These are phyloP conservation scores for Eucera pruinosa DNA, from an alignment of 2,888 invertebrate genomes.

Conservation along the genomic window DNA sequence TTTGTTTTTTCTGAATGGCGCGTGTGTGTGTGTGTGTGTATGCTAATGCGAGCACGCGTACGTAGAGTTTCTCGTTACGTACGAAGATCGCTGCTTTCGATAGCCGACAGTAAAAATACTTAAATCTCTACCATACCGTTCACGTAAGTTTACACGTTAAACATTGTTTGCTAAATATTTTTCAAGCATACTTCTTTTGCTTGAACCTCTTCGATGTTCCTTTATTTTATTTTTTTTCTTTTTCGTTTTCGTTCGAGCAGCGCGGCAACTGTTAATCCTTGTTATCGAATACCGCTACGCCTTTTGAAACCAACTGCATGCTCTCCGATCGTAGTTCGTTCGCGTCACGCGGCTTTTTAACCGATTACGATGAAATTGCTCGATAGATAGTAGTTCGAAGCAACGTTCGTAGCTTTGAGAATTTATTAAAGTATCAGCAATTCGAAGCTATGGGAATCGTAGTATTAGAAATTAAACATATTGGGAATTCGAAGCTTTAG, in stretches of 20 bases:
- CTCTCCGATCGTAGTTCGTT: slow-evolving; percentile 36
- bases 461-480: no score
- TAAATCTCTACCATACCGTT: slow-evolving; percentile 21
- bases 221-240: no score
- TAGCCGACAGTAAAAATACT: slow-evolving; percentile 48
- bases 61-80: no score
- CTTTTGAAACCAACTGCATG: slow-evolving; percentile 40
- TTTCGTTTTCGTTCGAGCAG: no score
- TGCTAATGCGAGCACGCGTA: no score
- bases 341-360: no score
- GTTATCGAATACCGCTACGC: slow-evolving; percentile 44
- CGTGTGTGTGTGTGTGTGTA: slow-evolving; percentile 19
- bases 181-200: slow-evolving; percentile 25
- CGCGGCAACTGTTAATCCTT: slow-evolving; percentile 12
- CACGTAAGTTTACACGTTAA: slow-evolving; percentile 48
- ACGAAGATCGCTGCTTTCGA: slow-evolving; percentile 15
- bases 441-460: no score
- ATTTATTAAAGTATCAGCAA: no score
- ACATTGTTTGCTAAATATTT: slow-evolving; percentile 53
- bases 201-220: slow-evolving; percentile 6
- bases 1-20: slow-evolving; percentile 13
- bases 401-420: no score
- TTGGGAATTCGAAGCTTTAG: no score
- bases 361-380: no score
- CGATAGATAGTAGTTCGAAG: no score